These are phyloP conservation scores for Vannuccia rotundouncinata DNA, from an alignment of 2,888 invertebrate genomes.

Conservation along the genomic window DNA sequence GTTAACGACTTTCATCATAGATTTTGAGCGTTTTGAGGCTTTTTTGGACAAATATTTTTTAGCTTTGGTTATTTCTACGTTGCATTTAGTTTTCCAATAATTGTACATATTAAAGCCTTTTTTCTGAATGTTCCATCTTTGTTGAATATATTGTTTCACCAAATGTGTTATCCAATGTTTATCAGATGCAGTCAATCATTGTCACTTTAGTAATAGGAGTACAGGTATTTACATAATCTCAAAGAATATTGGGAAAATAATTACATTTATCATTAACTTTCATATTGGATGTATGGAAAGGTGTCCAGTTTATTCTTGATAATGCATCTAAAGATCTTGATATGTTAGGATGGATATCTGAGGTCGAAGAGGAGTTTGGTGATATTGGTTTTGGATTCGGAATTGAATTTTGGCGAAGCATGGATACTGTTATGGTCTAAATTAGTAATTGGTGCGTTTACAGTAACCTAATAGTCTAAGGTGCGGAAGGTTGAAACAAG, in stretches of 20 bases:
- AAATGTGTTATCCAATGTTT: conserved; percentile 16
- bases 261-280: neutral
- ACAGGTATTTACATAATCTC: neutral
- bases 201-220: neutral
- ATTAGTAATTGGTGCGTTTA: neutral
- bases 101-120: neutral
- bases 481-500: neutral
- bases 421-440: conserved; percentile 7
- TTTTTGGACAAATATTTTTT: neutral
- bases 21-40: neutral
- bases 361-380: conserved; percentile 9
- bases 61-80: neutral
- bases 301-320: conserved; percentile 6
- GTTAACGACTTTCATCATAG: neutral
- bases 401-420: neutral
- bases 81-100: neutral
- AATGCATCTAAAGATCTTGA: neutral
- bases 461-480: neutral
- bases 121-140: neutral
- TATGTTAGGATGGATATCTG: neutral
- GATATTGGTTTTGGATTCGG: neutral
- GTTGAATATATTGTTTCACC: neutral
- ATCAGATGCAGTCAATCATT: neutral
- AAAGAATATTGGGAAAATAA: neutral
- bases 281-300: neutral